phyloP scores from a whole-genome alignment of 92 coral and sea anemone species.

The Parazoanthus atlanticus region DNA sequence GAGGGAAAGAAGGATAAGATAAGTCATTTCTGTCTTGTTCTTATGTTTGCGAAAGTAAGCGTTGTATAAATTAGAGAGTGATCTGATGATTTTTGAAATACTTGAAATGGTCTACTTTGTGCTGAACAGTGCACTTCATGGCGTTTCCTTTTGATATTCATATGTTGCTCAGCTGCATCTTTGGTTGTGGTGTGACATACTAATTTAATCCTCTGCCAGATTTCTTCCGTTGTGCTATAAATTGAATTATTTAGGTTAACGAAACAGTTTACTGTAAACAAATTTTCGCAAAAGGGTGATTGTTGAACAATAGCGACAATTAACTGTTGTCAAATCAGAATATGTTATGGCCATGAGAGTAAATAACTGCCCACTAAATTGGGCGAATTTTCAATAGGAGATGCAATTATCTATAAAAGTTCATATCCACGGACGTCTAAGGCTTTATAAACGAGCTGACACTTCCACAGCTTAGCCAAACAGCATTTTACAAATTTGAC shows the following conservation, averaged over 20 bases:
- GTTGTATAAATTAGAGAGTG: background rate
- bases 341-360: background rate
- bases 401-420: conserved; percentile 35
- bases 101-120: no score
- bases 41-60: conserved; percentile 3
- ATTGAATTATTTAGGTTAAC: conserved; percentile 22
- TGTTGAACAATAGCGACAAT: conserved; percentile 18
- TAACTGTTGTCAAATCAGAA: conserved; percentile 16
- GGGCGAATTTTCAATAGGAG: conserved; percentile 12
- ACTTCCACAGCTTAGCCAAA: background rate
- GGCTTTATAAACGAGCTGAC: background rate
- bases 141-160: background rate
- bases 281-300: conserved; percentile 12
- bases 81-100: background rate
- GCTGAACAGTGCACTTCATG: background rate
- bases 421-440: background rate
- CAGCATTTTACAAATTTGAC: background rate
- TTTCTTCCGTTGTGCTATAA: conserved; percentile 12
- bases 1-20: background rate
- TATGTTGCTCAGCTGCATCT: background rate
- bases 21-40: background rate
- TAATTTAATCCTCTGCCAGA: background rate
- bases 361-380: conserved; percentile 15
- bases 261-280: conserved; percentile 31
- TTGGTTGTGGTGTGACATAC: conserved; percentile 24